These are phyloP conservation scores for Chloroceryle amazona DNA, from an alignment of 2,797 vertebrate genomes.

Conservation along the genomic window DNA sequence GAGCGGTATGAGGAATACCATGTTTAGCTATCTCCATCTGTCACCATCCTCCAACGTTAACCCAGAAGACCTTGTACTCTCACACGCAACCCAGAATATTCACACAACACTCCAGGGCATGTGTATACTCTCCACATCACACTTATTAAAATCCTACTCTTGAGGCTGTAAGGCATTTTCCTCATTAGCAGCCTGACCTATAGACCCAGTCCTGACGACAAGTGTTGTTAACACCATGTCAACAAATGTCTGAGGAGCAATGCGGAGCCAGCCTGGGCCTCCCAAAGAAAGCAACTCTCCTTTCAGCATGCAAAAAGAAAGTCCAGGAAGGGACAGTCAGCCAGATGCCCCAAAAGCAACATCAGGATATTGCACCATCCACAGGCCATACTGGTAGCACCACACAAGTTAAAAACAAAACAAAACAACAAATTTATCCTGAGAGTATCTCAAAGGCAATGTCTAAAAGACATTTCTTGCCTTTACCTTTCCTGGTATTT, in stretches of 20 bases:
- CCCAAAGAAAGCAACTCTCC: background rate
- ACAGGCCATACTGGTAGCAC: background rate
- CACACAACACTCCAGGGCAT: constrained; percentile 47
- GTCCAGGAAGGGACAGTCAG: background rate
- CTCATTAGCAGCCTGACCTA: constrained; percentile 43
- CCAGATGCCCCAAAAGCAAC: background rate
- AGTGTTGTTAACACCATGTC: constrained; percentile 45
- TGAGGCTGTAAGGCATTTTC: background rate
- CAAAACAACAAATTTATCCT: background rate
- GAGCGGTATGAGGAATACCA: background rate
- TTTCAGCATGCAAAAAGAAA: background rate
- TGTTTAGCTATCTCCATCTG: constrained; percentile 42
- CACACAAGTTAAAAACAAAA: background rate
- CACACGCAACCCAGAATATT: constrained; percentile 51
- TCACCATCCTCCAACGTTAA: constrained; percentile 51
- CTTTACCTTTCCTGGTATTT: background rate
- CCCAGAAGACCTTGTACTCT: constrained; percentile 18
- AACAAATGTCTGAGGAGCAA: constrained; percentile 32
- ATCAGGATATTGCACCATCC: background rate
- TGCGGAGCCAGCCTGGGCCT: background rate
- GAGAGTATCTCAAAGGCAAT: background rate
- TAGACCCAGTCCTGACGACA: constrained; percentile 1
- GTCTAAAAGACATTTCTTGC: background rate
- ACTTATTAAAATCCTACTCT: constrained; percentile 53
- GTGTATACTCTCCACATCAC: constrained; percentile 58